Evolutionary conservation across 2,888 invertebrate genomes (phyloP).

Genomic region (Drosophila paramelanica): DNA sequence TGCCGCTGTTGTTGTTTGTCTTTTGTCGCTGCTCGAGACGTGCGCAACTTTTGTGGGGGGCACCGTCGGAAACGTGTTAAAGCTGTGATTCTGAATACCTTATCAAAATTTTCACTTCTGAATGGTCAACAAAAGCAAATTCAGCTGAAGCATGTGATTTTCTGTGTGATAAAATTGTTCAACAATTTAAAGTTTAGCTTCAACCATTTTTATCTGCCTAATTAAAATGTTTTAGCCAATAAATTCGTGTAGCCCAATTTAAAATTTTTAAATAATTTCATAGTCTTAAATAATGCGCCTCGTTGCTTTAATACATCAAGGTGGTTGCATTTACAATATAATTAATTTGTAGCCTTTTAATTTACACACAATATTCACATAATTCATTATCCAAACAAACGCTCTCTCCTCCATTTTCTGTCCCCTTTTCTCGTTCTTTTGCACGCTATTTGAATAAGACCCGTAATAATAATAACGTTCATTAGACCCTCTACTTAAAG

Average conservation of each 20-base stretch:
- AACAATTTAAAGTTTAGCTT: neutral
- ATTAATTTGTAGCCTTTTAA: neutral
- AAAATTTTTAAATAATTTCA: too few species aligned
- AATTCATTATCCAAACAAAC: slow-evolving; percentile 6
- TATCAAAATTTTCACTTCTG: slow-evolving; percentile 26
- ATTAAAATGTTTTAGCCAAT: neutral
- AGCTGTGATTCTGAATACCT: slow-evolving; percentile 37
- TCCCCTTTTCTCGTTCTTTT: neutral
- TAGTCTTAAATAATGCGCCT: neutral
- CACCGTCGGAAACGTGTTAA: slow-evolving; percentile 23
- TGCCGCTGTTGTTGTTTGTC: slow-evolving; percentile 33
- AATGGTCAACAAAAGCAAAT: neutral
- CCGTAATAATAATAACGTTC: slow-evolving; percentile 45
- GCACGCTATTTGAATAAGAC: slow-evolving; percentile 21
- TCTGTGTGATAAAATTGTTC: neutral
- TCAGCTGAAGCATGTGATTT: slow-evolving; percentile 9
- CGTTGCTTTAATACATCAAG: neutral
- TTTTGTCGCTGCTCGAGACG: slow-evolving; percentile 45
- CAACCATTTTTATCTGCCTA: neutral
- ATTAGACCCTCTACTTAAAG: slow-evolving; percentile 54
- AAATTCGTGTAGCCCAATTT: too few species aligned
- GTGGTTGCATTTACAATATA: neutral
- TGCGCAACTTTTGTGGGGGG: slow-evolving; percentile 19
- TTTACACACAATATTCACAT: slow-evolving; percentile 5
- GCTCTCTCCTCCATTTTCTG: neutral